Evolutionary conservation across 1,140 invertebrate species (phyloP), one percentile per base, ranked within the genome.

Genomic region (Magallana angulata): DNA sequence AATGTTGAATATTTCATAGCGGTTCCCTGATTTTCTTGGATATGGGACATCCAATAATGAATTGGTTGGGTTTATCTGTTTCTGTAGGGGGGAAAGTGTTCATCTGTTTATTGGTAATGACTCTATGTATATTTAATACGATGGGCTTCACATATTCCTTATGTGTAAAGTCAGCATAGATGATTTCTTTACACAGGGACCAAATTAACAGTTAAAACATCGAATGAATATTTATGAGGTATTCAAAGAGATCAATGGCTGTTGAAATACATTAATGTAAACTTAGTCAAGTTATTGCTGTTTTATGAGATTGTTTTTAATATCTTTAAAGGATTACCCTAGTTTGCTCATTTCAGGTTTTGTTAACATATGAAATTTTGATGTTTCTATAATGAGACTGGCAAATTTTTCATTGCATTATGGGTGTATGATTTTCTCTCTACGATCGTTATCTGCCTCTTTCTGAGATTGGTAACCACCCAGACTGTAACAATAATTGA

Each of bases 1-100:
- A 76, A 76, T 76, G 7, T 30, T 76, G 24, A 76, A 76, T 76
- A 76, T 76, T 76, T 76, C 12, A 76, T 76, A 76, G 68, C 68
- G 9, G 68, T 76, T 76, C 9, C 68, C 68, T 30, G 68, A 76
- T 76, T 76, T 76, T 30, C 36, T 2, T 9, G 24, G 68, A 76
- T 76, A 18, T 30, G 68, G 36, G 36, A 76, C 36, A 76, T 30
- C 68, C 68, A 76, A 9, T 76, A 24, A 76, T 76, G 68, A 36
- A 76, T 48, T 48, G 68, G 24, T 12, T 24, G 18, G 36, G 5
- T 18, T 36, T 36, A 30, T 48, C 24, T 76, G 68, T 76, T 76
- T 76, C 18, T 30, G 11, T n/a, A 76, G 36, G 68, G 4, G 11
- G 36, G 12, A 30, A 76, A 36, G 24, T 30, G 9, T 76, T 76